These are phyloP conservation scores for Zygothrica quintamaculata DNA, from an alignment of 2,888 invertebrate genomes.

Conservation along the genomic window DNA sequence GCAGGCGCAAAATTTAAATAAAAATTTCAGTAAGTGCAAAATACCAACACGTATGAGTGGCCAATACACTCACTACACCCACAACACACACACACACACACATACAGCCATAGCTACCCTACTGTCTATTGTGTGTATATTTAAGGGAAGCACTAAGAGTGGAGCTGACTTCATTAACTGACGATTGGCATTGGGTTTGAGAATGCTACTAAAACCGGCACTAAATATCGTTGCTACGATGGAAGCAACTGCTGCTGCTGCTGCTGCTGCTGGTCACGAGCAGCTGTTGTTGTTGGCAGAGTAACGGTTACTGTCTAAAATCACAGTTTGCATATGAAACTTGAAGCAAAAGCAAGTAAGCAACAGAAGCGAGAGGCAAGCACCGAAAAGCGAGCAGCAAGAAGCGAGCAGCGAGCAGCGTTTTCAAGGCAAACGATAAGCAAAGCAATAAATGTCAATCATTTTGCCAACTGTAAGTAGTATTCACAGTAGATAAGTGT, in stretches of 20 bases:
- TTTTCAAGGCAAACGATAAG: too few relatives aligned
- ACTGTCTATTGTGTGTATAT: background rate
- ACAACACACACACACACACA: background rate
- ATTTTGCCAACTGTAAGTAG: too few relatives aligned
- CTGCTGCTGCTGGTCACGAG: slow-evolving; percentile 46
- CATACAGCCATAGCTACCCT: background rate
- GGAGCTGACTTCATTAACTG: slow-evolving; percentile 66
- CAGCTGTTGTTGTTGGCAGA: too few relatives aligned
- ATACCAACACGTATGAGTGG: slow-evolving; percentile 54
- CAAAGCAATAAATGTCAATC: too few relatives aligned
- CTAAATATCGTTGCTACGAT: background rate
- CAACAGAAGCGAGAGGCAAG: too few relatives aligned
- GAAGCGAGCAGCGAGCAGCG: too few relatives aligned
- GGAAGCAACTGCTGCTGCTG: background rate
- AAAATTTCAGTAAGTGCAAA: slow-evolving; percentile 59
- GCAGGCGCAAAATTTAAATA: slow-evolving; percentile 58
- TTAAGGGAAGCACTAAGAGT: slow-evolving; percentile 66
- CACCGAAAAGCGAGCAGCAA: too few relatives aligned
- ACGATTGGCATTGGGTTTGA: slow-evolving; percentile 32
- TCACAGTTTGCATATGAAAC: too few relatives aligned
- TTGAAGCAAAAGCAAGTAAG: too few relatives aligned
- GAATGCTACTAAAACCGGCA: background rate
- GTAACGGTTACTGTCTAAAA: too few relatives aligned
- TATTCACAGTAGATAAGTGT: too few relatives aligned
- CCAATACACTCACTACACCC: slow-evolving; percentile 16